These are phyloP conservation scores for Brachionus rotundiformis DNA, from an alignment of 1,140 invertebrate genomes.

Conservation along the genomic window DNA sequence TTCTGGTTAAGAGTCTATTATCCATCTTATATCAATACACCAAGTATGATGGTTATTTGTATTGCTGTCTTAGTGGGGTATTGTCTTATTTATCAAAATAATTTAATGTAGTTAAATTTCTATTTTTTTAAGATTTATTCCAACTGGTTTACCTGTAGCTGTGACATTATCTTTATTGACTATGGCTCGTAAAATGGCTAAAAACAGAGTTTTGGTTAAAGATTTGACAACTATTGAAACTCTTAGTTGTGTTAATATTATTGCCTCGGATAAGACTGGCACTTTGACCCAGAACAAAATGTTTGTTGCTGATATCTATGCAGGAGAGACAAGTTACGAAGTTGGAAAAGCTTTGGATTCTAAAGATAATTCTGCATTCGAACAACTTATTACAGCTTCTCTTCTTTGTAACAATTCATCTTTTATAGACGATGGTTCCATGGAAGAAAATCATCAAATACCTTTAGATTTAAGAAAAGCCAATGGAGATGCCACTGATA, in stretches of 20 bases:
- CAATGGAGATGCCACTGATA: slow-evolving; percentile 43
- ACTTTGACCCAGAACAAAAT: slow-evolving; percentile 38
- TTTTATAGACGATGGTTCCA: slow-evolving; percentile 25
- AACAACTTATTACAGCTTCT: neutral
- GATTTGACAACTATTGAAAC: slow-evolving; percentile 11
- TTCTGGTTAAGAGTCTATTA: slow-evolving; percentile 16
- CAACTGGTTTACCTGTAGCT: neutral
- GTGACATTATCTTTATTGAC: slow-evolving; percentile 24
- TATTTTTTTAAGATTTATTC: no score
- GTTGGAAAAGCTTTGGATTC: slow-evolving; percentile 17
- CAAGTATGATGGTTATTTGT: slow-evolving; percentile 23
- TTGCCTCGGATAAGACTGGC: slow-evolving; percentile 27
- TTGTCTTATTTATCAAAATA: no score
- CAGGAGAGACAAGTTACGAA: no score
- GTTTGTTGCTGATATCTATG: slow-evolving; percentile 54
- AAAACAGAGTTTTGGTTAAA: slow-evolving; percentile 38
- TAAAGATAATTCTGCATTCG: neutral
- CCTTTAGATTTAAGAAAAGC: neutral
- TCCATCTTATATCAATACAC: slow-evolving; percentile 13
- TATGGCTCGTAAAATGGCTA: slow-evolving; percentile 18
- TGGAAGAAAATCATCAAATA: slow-evolving; percentile 23
- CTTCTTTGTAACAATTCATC: slow-evolving; percentile 14
- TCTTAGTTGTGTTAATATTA: slow-evolving; percentile 19
- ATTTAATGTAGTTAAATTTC: no score
- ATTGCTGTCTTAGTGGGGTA: no score